Evolutionary conservation across 2,888 invertebrate genomes (phyloP), one percentile per base, ranked within the genome.

Genomic region (Melieria crassipennis): DNA sequence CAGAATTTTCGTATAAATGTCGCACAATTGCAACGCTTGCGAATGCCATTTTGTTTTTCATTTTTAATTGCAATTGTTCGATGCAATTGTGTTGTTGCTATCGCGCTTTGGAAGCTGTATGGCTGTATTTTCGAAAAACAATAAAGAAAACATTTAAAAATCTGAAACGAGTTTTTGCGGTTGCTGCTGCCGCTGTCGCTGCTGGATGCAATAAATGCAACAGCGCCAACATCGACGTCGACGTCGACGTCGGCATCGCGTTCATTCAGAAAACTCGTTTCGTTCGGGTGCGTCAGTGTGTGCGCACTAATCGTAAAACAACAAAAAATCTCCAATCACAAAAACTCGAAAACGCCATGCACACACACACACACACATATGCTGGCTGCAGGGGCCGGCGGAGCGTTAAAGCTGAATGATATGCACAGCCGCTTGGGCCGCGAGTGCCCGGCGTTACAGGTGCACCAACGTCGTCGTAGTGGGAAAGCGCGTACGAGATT

Each of bases 211-310:
- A 9, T 7, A 52, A 13, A n/a, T 52, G 52, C 52, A 10, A 7
- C 11, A 7, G 7, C 9, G 7, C 9, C 3, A 11, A 50, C 50
- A 10, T 50, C 50, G 11, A 11, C 50, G 7, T 11, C 50, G 10
- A 52, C 13, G 16, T 16, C n/a, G 16, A 16, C 16, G 16, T 16
- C 16, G 16, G 16, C 16, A 2, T 16, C 3, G 30, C 5, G 9
- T 57, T 57, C 57, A 57, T 57, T 57, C 57, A 57, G 16, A 57
- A 57, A 57, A 57, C 57, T 57, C 30, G 57, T 57, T 57, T 57
- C 57, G 30, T 30, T 30, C 30, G 30, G 30, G 30, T 30, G 57
- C 30, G n/a, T 13, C 52, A 13, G 52, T 7, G 11, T 13, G 52
- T n/a, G 13, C 13, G 52, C 52, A 52, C 52, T 52, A 30, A 30